phyloP scores from a whole-genome alignment of 2,888 invertebrate species.

The Dasypogon diadema region DNA sequence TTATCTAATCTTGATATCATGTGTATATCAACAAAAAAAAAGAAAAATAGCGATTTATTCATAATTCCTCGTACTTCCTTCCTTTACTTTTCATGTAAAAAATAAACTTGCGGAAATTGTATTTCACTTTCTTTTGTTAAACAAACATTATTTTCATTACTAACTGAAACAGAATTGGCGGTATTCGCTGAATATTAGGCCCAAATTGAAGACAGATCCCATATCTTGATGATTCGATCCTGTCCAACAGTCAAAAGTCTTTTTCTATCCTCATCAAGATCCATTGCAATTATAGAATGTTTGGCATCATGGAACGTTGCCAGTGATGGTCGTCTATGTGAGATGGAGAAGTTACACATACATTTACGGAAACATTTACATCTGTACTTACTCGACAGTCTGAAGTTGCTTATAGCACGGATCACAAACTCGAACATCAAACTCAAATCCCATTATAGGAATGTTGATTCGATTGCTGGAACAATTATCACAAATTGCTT shows the following conservation, averaged over 20 bases:
- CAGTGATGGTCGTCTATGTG: conserved; percentile 84
- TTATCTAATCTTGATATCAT: not conserved
- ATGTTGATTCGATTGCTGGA: conserved; percentile 89
- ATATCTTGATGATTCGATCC: conserved; percentile 94
- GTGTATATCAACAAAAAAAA: not conserved
- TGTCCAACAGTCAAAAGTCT: conserved; percentile 93
- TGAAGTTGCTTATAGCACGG: conserved; percentile 86
- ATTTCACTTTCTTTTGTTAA: conserved; percentile 19
- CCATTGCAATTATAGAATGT: conserved; percentile 89
- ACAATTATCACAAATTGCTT: conserved; percentile 94
- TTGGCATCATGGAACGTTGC: conserved; percentile 97
- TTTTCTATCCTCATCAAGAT: conserved; percentile 89
- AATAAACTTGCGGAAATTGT: conserved; percentile 47
- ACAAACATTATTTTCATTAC: conserved; percentile 1
- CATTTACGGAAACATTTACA: not conserved
- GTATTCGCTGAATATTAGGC: conserved; percentile 60
- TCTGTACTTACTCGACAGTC: conserved; percentile 83
- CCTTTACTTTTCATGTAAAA: conserved; percentile 45
- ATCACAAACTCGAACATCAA: conserved; percentile 95
- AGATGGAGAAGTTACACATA: conserved; percentile 1
- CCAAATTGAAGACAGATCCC: conserved; percentile 83
- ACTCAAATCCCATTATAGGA: conserved; percentile 98
- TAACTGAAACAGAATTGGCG: conserved; percentile 5
- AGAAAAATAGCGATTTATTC: not conserved
- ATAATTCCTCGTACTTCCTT: not conserved